phyloP scores from a whole-genome alignment of 2,113 vertebrate species.

The Pseudois nayaur region DNA sequence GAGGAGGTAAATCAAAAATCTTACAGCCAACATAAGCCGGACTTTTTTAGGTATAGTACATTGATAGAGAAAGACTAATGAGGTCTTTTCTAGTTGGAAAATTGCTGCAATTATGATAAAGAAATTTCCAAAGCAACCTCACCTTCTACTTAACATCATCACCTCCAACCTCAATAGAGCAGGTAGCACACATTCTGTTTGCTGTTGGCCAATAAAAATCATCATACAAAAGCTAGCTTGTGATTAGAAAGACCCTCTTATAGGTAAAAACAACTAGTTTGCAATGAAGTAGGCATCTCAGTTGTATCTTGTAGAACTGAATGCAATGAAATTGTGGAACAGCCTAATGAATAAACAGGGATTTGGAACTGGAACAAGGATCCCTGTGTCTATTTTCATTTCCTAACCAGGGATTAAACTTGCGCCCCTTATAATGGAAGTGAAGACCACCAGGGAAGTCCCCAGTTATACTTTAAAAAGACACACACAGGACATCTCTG shows the following conservation, averaged over 20 bases:
- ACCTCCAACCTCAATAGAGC: not conserved
- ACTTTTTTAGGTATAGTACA: not conserved
- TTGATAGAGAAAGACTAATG: not conserved
- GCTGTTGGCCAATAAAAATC: not conserved
- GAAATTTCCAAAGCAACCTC: not conserved
- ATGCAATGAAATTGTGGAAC: not conserved
- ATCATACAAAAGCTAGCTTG: not conserved
- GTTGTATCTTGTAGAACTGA: not conserved
- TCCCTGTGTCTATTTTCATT: not conserved
- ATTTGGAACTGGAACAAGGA: not conserved
- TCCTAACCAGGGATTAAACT: not conserved
- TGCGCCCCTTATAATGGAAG: not conserved
- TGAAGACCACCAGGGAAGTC: not conserved
- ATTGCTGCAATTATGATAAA: not conserved
- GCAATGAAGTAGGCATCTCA: not conserved
- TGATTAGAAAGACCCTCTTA: not conserved
- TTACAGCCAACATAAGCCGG: not conserved
- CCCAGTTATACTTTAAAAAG: not conserved
- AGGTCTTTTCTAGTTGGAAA: not conserved
- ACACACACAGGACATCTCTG: not conserved
- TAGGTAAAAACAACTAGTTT: not conserved
- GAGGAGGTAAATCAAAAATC: not conserved
- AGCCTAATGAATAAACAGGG: not conserved
- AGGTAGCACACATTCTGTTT: not conserved
- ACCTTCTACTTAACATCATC: not conserved